These are phyloP conservation scores for Ctenodactylus gundi DNA, from an alignment of 2,113 vertebrate species.

Conservation along the genomic window DNA sequence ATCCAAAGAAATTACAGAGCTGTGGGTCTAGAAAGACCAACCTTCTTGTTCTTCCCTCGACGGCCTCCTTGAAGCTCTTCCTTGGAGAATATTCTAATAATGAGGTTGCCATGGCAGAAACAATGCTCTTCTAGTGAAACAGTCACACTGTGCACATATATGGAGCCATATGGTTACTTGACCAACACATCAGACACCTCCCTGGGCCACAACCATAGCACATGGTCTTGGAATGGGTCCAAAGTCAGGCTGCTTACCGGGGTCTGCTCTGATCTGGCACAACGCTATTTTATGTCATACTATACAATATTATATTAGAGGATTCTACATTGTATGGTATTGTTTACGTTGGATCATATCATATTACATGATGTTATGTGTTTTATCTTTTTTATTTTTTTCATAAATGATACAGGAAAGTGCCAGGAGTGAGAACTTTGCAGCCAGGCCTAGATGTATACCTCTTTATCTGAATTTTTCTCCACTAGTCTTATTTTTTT, in stretches of 20 bases:
- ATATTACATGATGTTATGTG: neutral
- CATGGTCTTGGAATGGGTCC: neutral
- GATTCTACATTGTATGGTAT: no score
- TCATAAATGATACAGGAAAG: neutral
- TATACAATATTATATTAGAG: neutral
- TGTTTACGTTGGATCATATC: no score
- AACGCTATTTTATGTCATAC: neutral
- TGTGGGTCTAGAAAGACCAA: neutral
- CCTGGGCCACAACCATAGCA: neutral
- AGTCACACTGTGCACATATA: neutral
- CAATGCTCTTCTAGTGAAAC: neutral
- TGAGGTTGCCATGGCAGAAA: neutral
- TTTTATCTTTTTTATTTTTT: neutral
- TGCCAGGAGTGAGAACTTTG: neutral
- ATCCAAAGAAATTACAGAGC: neutral
- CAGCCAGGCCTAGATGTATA: no score
- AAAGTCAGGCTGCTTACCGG: neutral
- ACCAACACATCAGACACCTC: neutral
- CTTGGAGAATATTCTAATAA: neutral
- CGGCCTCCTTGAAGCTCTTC: neutral
- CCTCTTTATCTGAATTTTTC: no score
- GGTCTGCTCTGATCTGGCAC: neutral
- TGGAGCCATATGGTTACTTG: neutral
- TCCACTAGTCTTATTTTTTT: no score
- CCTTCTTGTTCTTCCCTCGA: no score